phyloP scores from a whole-genome alignment of 2,888 invertebrate genomes.

The Limnephilus rhombicus region DNA sequence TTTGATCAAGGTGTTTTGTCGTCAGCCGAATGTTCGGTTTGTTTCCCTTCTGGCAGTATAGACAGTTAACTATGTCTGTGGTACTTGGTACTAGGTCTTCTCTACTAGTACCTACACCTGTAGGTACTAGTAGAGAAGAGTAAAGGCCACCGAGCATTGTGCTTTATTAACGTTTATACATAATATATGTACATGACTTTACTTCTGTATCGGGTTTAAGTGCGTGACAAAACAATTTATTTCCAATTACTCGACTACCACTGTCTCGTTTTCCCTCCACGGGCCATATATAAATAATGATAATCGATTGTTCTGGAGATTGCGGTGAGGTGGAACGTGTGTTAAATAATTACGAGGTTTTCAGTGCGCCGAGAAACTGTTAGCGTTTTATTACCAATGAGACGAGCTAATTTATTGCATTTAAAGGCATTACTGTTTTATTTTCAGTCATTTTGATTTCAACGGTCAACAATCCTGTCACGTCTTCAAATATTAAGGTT shows the following conservation, averaged over 20 bases:
- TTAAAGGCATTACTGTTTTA: background rate
- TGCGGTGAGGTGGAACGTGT: background rate
- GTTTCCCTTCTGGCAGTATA: background rate
- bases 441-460: background rate
- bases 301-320: background rate
- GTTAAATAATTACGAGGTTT: background rate
- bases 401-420: background rate
- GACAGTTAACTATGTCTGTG: background rate
- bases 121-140: background rate
- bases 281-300: background rate
- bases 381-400: background rate
- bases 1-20: no score
- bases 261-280: background rate
- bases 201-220: background rate
- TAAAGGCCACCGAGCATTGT: background rate
- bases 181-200: background rate
- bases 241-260: background rate
- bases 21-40: background rate
- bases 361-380: background rate
- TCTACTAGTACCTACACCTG: no score
- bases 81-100: background rate
- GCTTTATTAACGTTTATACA: background rate
- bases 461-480: no score
- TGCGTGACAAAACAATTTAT: conserved; percentile 1
- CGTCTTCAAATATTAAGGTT: no score